These are phyloP conservation scores for Drosophila acutilabella DNA, from an alignment of 2,888 invertebrate genomes.

Conservation along the genomic window DNA sequence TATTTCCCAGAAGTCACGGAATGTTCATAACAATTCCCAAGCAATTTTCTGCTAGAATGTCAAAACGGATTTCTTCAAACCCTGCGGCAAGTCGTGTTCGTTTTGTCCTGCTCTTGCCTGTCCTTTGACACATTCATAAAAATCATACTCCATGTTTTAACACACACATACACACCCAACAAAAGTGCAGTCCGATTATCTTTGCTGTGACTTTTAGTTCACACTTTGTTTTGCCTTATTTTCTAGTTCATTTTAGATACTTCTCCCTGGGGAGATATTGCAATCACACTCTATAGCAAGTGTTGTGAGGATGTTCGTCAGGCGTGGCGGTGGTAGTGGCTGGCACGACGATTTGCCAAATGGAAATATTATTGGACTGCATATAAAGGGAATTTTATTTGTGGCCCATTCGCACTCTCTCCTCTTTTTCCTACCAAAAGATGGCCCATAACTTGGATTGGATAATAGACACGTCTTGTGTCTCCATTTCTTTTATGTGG, in stretches of 20 bases:
- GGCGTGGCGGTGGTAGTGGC: conserved; percentile 34
- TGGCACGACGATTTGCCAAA: conserved; percentile 66
- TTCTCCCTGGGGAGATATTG: conserved; percentile 65
- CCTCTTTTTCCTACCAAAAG: neutral
- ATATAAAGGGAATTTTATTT: conserved; percentile 79
- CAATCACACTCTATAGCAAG: conserved; percentile 64
- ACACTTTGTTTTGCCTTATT: conserved; percentile 17
- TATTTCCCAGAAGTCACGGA: conserved; percentile 58
- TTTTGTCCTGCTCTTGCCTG: conserved; percentile 18
- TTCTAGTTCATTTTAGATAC: conserved; percentile 33
- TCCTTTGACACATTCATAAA: conserved; percentile 62
- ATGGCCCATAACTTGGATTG: conserved; percentile 18
- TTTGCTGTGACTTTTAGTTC: conserved; percentile 33
- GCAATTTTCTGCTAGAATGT: conserved; percentile 65
- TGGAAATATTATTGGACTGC: conserved; percentile 82
- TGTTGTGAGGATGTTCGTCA: conserved; percentile 12
- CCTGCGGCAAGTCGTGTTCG: conserved; percentile 12
- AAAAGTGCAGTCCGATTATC: conserved; percentile 40
- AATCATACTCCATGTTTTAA: conserved; percentile 62
- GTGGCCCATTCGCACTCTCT: conserved; percentile 23
- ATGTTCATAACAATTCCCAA: conserved; percentile 68
- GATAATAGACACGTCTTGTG: conserved; percentile 49
- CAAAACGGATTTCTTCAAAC: conserved; percentile 72
- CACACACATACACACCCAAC: conserved; percentile 2
- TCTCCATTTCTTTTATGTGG: conserved; percentile 22